Evolutionary conservation across 1,140 invertebrate genomes (phyloP).

Genomic region (Trypoxylus dichotomus): DNA sequence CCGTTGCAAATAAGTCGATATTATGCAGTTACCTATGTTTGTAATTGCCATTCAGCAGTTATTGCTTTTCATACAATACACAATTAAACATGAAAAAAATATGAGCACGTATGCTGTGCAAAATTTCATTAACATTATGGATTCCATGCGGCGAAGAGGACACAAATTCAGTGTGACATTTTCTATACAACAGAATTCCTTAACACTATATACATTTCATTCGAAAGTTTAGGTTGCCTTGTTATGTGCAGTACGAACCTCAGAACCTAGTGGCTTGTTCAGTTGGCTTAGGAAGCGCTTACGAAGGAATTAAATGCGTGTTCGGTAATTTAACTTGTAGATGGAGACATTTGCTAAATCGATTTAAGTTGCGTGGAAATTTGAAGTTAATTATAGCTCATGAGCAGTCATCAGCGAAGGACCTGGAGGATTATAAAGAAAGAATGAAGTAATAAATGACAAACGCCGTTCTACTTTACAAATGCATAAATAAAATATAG

Average conservation of each 20-base stretch:
- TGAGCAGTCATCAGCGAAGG: not conserved
- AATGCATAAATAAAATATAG: too few species aligned
- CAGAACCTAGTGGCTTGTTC: not conserved
- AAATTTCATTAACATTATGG: too few species aligned
- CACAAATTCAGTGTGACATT: not conserved
- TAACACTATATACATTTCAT: not conserved
- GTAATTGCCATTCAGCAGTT: too few species aligned
- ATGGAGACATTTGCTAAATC: not conserved
- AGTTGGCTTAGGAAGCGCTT: not conserved
- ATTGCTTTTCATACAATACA: too few species aligned
- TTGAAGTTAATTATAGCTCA: not conserved
- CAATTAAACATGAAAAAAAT: too few species aligned
- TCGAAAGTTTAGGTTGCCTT: not conserved
- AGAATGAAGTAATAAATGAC: too few species aligned
- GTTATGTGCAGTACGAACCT: not conserved
- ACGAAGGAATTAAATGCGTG: not conserved
- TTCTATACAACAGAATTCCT: not conserved
- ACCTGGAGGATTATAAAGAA: too few species aligned
- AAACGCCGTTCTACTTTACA: too few species aligned
- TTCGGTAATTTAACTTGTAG: conserved; percentile 1
- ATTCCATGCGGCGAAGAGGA: not conserved
- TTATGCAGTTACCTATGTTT: too few species aligned
- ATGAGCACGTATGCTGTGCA: too few species aligned
- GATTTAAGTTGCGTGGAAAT: not conserved
- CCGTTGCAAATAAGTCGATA: too few species aligned